Conservation (phyloP, 2,888 invertebrate species). For the Epistrophella euchroma region DNA sequence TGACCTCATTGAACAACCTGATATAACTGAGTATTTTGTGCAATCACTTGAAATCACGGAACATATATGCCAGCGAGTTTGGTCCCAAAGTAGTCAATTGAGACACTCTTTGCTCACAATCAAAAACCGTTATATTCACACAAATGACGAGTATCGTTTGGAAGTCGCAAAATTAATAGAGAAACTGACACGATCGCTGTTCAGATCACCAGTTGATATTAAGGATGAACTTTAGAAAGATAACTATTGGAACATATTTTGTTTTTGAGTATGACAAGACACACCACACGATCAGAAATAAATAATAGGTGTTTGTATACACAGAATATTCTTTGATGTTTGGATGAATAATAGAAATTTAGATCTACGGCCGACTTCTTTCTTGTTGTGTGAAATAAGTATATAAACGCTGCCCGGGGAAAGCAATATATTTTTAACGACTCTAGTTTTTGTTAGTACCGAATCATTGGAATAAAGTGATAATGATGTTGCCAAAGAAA, state of each 20-base stretch:
- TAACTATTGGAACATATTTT: not conserved
- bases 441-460: not conserved
- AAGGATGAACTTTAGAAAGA: slow-evolving; percentile 60
- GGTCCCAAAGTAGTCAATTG: slow-evolving; percentile 80
- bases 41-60: slow-evolving; percentile 78
- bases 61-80: slow-evolving; percentile 78
- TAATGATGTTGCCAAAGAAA: not conserved
- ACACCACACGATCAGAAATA: not conserved
- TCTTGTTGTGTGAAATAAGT: not conserved
- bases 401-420: not conserved
- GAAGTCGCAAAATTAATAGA: slow-evolving; percentile 80
- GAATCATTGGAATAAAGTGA: not conserved
- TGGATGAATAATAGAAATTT: not conserved
- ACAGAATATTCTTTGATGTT: not conserved
- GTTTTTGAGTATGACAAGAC: not conserved
- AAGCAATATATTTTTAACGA: not conserved
- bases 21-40: slow-evolving; percentile 80
- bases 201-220: slow-evolving; percentile 4
- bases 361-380: not conserved
- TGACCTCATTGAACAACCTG: slow-evolving; percentile 80
- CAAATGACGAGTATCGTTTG: slow-evolving; percentile 80
- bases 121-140: slow-evolving; percentile 79
- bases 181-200: slow-evolving; percentile 57
- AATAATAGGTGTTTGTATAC: slow-evolving; percentile 4
- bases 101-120: slow-evolving; percentile 80